Conservation (phyloP, 2,113 vertebrate genomes). For the Picathartes gymnocephalus region DNA sequence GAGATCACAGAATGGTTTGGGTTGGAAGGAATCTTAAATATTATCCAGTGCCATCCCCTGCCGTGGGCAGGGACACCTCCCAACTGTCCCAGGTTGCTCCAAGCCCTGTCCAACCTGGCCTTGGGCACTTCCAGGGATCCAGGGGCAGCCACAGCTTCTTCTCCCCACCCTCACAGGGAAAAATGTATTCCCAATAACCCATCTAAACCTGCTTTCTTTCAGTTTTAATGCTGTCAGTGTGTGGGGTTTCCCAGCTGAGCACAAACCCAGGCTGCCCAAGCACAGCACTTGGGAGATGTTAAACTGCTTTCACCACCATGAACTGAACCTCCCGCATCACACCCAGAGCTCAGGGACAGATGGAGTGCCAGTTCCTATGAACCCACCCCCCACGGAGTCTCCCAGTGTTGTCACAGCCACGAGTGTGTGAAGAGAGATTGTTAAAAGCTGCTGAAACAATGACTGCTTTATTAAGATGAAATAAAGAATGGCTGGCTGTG, state of each 20-base stretch:
- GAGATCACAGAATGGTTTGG: neutral
- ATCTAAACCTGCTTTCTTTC: neutral
- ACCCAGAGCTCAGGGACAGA: neutral
- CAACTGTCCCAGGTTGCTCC: fast-evolving
- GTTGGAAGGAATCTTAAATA: neutral
- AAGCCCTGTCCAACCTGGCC: fast-evolving
- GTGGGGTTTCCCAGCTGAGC: neutral
- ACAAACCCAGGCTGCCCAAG: neutral
- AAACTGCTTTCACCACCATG: neutral
- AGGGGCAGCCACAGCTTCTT: neutral
- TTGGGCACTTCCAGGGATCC: neutral
- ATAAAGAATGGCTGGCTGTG: neutral
- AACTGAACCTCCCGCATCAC: neutral
- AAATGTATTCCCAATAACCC: neutral
- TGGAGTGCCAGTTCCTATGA: fast-evolving
- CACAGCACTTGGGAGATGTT: neutral
- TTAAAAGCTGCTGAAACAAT: neutral
- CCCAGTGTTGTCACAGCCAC: neutral
- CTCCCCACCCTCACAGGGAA: fast-evolving
- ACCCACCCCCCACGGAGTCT: neutral
- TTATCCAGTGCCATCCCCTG: neutral
- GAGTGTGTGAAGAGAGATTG: neutral
- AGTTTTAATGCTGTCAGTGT: neutral
- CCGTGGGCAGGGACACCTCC: neutral
- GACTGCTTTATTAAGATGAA: neutral